Evolutionary conservation across 2,113 vertebrate species (phyloP), one percentile per base, ranked within the genome.

Genomic region (Pedionomus torquatus): DNA sequence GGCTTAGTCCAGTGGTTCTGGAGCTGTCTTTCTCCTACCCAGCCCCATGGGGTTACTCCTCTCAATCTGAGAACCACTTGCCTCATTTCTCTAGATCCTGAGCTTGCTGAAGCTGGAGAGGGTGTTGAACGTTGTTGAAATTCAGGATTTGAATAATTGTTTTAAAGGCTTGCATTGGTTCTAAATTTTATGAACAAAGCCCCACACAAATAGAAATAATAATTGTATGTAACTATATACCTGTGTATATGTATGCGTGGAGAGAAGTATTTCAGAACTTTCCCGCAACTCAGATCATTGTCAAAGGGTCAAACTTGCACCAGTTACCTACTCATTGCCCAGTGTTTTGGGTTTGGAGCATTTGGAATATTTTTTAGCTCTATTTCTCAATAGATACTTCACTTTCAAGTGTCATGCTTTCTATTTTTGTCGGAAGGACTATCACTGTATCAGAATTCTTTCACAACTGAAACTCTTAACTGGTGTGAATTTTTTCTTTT

Each of bases 401-500:
- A 69, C 89, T 95, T 92, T 44, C 26, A 87, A 95, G 89, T 96
- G 84, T 91, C 87, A 74, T 77, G 71, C 78, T 90, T 91, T 92
- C 93, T 96, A 93, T 94, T 95, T 96, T 96, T 94, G 69, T 79
- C 78, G 64, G 44, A 39, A 92, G 83, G 89, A 43, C 92, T 95
- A 94, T 95, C 91, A 54, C 86, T 80, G 28, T 86, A 91, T 97
- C 95, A 96, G 21, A 85, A 69, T 93, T 76, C 61, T 90, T 97
- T 95, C 89, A 82, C 91, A 95, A 93, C 91, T 70, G 63, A 91
- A 87, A 44, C 58, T 87, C 81, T 54, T 92, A 65, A 76, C n/a
- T 84, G 58, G 89, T 95, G 94, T 94, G 96, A 96, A 89, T 91
- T 81, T 95, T 94, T 96, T 92, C 66, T 84, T 90, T 94, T 87